Evolutionary conservation across 2,797 vertebrate species (phyloP), one percentile per base, ranked within the genome.

Genomic region (Tiaroga cobitis): DNA sequence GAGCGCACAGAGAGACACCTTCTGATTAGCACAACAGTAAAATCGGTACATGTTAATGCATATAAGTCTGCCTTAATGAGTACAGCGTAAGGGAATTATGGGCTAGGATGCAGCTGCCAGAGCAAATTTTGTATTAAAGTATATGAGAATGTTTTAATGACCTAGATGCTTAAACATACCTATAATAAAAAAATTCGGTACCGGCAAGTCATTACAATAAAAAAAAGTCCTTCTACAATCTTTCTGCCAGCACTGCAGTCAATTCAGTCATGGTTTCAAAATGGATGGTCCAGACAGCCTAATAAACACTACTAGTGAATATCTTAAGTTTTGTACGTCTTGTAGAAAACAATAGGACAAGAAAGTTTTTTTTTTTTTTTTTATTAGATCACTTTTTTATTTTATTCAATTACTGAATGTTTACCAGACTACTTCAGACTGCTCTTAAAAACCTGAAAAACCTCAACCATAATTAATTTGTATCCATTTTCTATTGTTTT

Each of bases 11-110:
- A 88, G 4, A 77, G 21, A 51, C 43, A 18, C 18, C 16, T 2
- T 61, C 10, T 67, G 43, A 74, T 78, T 32, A 85, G 83, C n/a
- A 56, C 19, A 43, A 26, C 39, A 65, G 26, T 41, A 24, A 73
- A 77, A 80, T 49, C 1, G 2, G 3, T 41, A 61, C n/a, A 78
- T 61, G 15, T 24, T 49, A 18, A 67, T 65, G 61, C n/a, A 68
- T 16, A n/a, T 43, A 41, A 41, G 24, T 19, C 56, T 41, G 13
- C 15, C 34, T 41, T 26, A 11, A 56, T 15, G 21, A 77, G 51
- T 29, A 43, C 24, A n/a, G 24, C 5, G 1, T 21, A 6, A 63
- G 16, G 13, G 39, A 61, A 61, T 78, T 19, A 26, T 29, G 54
- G 54, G 34, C 34, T 41, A 59, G 24, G 8, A 19, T 76, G 18